Conservation (phyloP, 1,140 invertebrate species). For the Scaptomyza montana region DNA sequence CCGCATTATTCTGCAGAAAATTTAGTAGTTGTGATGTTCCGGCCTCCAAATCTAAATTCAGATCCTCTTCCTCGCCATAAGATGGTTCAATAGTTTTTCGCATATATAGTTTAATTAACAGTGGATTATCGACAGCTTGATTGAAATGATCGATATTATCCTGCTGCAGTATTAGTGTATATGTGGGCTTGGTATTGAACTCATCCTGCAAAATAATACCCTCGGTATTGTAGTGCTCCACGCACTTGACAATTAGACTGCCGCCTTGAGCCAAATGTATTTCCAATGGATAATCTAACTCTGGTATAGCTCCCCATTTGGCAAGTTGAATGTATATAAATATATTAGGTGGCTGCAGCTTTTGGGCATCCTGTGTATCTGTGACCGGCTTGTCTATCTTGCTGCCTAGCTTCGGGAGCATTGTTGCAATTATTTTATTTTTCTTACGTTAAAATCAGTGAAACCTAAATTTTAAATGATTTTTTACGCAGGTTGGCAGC, state of each 20-base stretch:
- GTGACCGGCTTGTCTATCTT: neutral
- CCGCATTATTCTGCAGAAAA: neutral
- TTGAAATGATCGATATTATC: slow-evolving; percentile 69
- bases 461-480: slow-evolving; percentile 3
- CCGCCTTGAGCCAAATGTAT: slow-evolving; percentile 41
- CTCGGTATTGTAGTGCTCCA: slow-evolving; percentile 60
- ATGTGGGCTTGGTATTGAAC: slow-evolving; percentile 53
- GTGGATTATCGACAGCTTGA: slow-evolving; percentile 63
- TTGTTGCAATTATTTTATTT: neutral
- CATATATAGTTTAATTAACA: slow-evolving; percentile 61
- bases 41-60: neutral
- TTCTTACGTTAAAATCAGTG: slow-evolving; percentile 32
- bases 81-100: neutral
- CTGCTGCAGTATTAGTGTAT: slow-evolving; percentile 64
- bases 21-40: neutral
- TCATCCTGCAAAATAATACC: slow-evolving; percentile 46
- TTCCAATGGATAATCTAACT: slow-evolving; percentile 23
- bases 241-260: slow-evolving; percentile 53
- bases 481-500: slow-evolving; percentile 26
- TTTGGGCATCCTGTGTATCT: neutral
- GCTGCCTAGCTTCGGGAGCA: slow-evolving; percentile 21
- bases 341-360: slow-evolving; percentile 55
- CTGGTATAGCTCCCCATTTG: slow-evolving; percentile 1
- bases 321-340: slow-evolving; percentile 63
- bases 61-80: neutral